Conservation (phyloP, 2,113 vertebrate species). For the Amazona guildingii region DNA sequence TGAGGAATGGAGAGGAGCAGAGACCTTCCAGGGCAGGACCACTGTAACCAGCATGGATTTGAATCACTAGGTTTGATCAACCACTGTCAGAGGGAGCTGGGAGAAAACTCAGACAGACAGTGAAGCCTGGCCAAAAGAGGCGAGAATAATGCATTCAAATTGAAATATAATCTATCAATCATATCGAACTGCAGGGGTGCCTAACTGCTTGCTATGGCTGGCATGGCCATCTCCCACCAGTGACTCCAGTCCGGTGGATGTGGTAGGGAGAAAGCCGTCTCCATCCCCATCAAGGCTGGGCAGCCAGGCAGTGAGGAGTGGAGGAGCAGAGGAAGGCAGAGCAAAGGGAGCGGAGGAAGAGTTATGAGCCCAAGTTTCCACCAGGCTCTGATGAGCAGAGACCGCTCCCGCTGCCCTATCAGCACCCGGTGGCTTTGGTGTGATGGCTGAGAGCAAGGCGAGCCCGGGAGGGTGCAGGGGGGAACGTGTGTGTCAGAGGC, state of each 20-base stretch:
- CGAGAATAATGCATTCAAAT: not conserved
- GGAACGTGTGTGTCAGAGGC: not conserved
- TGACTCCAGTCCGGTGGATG: not conserved
- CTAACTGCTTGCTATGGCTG: not conserved
- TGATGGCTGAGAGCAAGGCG: rapidly evolving
- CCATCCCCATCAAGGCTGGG: not conserved
- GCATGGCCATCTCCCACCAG: not conserved
- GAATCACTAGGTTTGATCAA: not conserved
- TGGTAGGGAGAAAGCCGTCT: not conserved
- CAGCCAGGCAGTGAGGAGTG: not conserved
- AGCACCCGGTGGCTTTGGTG: not conserved
- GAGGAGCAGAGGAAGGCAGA: not conserved
- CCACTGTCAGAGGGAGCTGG: not conserved
- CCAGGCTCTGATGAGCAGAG: rapidly evolving
- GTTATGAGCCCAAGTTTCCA: rapidly evolving
- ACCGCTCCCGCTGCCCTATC: rapidly evolving
- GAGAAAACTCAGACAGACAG: not conserved
- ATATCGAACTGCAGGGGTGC: rapidly evolving
- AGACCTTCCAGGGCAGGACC: not conserved
- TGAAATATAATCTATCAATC: not conserved
- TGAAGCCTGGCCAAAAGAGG: not conserved
- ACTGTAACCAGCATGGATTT: not conserved
- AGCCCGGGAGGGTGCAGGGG: not conserved
- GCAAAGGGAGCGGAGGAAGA: not conserved
- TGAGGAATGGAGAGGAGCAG: not conserved